phyloP scores from a whole-genome alignment of 2,888 invertebrate genomes.

The Scaptomyza cyrtandrae region DNA sequence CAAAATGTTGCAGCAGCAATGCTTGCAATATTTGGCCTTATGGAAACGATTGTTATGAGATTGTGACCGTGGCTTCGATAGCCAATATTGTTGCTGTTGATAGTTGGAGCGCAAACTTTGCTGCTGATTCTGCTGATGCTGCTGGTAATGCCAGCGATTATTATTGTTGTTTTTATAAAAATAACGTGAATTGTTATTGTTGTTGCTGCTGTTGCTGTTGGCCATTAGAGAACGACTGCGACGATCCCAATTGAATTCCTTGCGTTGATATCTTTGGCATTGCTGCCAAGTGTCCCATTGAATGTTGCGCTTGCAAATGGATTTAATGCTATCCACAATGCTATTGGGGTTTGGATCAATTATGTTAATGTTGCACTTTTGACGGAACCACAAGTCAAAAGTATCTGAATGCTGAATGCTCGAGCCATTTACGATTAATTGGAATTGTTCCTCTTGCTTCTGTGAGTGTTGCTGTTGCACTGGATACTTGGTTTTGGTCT shows the following conservation, averaged over 20 bases:
- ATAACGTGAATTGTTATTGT: not conserved
- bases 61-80: conserved; percentile 22
- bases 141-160: conserved; percentile 11
- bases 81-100: conserved; percentile 10
- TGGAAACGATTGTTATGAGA: conserved; percentile 10
- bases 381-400: conserved; percentile 6
- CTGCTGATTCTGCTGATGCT: not conserved
- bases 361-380: not conserved
- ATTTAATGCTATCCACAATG: conserved; percentile 53
- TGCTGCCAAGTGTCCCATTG: conserved; percentile 10
- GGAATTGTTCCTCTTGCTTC: not conserved
- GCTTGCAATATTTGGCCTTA: conserved; percentile 30
- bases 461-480: not conserved
- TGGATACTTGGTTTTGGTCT: no score
- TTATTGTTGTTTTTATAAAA: conserved; percentile 2
- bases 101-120: conserved; percentile 1
- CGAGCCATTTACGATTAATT: not conserved
- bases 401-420: not conserved
- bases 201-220: conserved; percentile 3
- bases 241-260: conserved; percentile 13
- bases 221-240: conserved; percentile 17
- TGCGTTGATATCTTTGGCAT: not conserved
- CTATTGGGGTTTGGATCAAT: conserved; percentile 35
- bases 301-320: conserved; percentile 21
- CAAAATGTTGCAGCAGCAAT: conserved; percentile 10